Percentiles rank a stretch among this genome's conserved stretches.
phyloP scores from a whole-genome alignment of 2,888 invertebrate species.

The Phoronis australis region DNA sequence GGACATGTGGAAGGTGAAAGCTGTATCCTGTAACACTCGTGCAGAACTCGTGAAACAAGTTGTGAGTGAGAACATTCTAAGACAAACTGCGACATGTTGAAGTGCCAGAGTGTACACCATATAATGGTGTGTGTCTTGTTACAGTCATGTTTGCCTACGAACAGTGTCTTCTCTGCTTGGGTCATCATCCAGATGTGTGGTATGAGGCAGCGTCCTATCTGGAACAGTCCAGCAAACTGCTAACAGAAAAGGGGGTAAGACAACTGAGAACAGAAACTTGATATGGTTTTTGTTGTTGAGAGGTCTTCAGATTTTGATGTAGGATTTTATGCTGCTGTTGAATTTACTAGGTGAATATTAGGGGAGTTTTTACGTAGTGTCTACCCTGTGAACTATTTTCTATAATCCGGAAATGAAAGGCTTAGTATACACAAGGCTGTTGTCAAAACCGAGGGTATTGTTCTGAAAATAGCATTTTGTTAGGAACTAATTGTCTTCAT shows the following conservation, averaged over 20 bases:
- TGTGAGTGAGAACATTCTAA: background rate
- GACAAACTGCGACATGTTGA: background rate
- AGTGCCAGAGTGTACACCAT: background rate
- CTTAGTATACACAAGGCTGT: too few species aligned
- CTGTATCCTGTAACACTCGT: too few species aligned
- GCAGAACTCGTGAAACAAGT: conserved; percentile 1
- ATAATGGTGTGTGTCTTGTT: conserved; percentile 19
- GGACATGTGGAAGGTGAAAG: too few species aligned
- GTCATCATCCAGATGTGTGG: conserved; percentile 98
- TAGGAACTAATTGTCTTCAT: too few species aligned
- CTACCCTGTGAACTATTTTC: too few species aligned
- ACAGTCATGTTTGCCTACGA: conserved; percentile 96
- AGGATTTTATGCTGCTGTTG: too few species aligned
- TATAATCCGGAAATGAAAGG: too few species aligned
- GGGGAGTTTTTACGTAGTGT: too few species aligned
- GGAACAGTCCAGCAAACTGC: conserved; percentile 86
- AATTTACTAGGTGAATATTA: too few species aligned
- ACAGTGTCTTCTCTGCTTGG: conserved; percentile 90
- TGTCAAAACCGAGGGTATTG: too few species aligned
- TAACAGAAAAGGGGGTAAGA: conserved; percentile 79
- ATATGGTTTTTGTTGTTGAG: conserved; percentile 86
- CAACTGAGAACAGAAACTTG: conserved; percentile 80
- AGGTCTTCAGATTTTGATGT: conserved; percentile 92
- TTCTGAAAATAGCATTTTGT: too few species aligned
- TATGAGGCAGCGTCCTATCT: conserved; percentile 91